Base-by-base conservation (phyloP, 1,140 invertebrate genomes). In the Magallana angulata region DNA sequence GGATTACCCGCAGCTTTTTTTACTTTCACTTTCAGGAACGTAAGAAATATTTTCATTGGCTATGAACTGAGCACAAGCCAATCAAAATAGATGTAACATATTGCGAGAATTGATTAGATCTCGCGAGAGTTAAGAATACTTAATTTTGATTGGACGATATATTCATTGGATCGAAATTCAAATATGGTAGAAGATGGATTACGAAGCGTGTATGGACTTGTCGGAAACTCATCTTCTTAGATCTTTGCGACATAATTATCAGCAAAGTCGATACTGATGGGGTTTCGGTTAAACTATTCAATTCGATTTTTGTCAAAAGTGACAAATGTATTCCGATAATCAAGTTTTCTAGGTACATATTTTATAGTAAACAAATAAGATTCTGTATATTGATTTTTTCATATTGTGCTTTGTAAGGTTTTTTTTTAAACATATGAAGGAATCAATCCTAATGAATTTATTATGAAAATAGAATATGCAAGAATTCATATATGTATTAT, bases 141-240 rank as follows among this genome's bases (percentile, higher is more conserved):
- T 57, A 36, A 57, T 57, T 57, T 57, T 82, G 48, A 82, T 82
- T 58, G 57, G 81, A 24, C 18, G 81, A 18, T 0, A 57, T 18
- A 57, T 8, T 18, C 48, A 57, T n/a, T 82, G 57, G n/a, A 57
- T 82, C 48, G 57, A 82, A 82, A 82, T 82, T 82, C 57, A 58
- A 82, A 57, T 57, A 57, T 76, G 24, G 24, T 76, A 7, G 68
- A 36, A 76, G 68, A 76, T 76, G 18, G 64, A 24, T 1, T 18
- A 11, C 6, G 64, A 11, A 30, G 68, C 68, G 9, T 76, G 8
- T 24, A 30, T 12, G 68, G n/a, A n/a, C 14, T 62, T 62, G 60
- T 9, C 12, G 68, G 24, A 9, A 11, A 30, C 36, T 8, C 68
- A 76, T 76, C 24, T 76, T 76, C 36, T 12, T 12, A 76, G 18